phyloP scores from a whole-genome alignment of 2,888 invertebrate genomes.

The Drepanosiphum platanoidis region DNA sequence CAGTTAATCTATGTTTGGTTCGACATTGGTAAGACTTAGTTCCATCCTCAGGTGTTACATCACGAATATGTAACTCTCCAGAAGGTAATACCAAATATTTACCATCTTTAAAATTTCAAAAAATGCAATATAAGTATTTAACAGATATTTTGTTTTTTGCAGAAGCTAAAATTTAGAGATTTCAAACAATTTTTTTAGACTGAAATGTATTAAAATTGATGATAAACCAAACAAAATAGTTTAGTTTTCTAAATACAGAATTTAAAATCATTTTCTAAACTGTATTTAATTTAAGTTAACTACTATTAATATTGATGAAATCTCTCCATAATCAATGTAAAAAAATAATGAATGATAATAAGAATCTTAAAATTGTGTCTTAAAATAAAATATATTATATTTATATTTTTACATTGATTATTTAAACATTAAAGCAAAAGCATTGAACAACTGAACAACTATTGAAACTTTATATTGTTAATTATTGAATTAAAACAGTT shows the following conservation, averaged over 20 bases:
- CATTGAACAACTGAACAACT: slow-evolving; percentile 38
- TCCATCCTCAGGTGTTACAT: slow-evolving; percentile 93
- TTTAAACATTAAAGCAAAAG: slow-evolving; percentile 31
- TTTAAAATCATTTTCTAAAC: neutral
- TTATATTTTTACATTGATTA: slow-evolving; percentile 16
- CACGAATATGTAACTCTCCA: slow-evolving; percentile 94
- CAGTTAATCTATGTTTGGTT: slow-evolving; percentile 91
- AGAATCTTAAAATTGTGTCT: neutral
- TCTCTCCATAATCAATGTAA: slow-evolving; percentile 42
- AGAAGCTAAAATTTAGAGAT: slow-evolving; percentile 40
- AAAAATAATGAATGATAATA: slow-evolving; percentile 3
- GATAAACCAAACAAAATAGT: too few relatives aligned
- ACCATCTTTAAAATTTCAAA: slow-evolving; percentile 75
- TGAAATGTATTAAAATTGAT: neutral
- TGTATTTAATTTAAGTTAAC: neutral
- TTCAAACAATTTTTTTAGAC: slow-evolving; percentile 11
- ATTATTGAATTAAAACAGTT: neutral
- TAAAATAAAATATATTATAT: neutral
- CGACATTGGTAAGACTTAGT: slow-evolving; percentile 94
- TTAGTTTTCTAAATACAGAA: neutral
- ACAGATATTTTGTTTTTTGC: slow-evolving; percentile 5
- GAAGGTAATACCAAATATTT: slow-evolving; percentile 94
- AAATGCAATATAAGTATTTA: slow-evolving; percentile 39
- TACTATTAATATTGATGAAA: slow-evolving; percentile 2
- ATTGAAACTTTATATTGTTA: neutral